Evolutionary conservation across 2,888 invertebrate species (phyloP), one percentile per base, ranked within the genome.

Genomic region (Lepidocyrtinus sp.): DNA sequence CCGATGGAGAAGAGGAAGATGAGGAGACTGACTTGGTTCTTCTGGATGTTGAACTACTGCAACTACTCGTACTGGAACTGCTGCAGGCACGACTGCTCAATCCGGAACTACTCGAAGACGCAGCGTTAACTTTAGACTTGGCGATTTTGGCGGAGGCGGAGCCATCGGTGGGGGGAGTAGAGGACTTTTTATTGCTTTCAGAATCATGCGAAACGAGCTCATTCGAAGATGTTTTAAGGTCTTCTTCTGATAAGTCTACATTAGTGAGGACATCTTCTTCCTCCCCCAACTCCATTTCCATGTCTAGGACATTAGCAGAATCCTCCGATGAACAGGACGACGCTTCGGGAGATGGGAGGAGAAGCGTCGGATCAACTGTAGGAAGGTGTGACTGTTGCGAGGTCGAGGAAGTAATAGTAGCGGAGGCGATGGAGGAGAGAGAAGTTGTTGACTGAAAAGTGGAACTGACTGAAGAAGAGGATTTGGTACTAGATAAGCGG

Each of bases 21-120:
- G 80, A 70, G 27, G 75, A 75, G 12, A 79, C 79, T 74, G 79
- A 79, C 74, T 79, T 74, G 55, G 68, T 79, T 69, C 74, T 70
- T 62, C 78, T 19, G 19, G 70, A 50, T 17, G 36, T 67, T 17
- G 61, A 24, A 24, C 65, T 74, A 25, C 74, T 36, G 21, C 75
- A 69, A 61, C 59, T 75, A 21, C 75, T 55, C 3, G 67, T 59
- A 46, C 46, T 67, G 25, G 46, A 50, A 22, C 61, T 68, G 36
- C 69, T 70, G 21, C 61, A 26, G 1, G 63, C 12, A 17, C 67
- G 55, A 61, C 76, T 76, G 17, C 77, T 71, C 0, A 59, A 21
- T 7, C 71, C 77, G 22, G 72, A 72, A 62, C 71, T 71, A 9
- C 45, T 71, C 15, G 71, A 71, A 19, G 61, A 72, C 3, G 71